phyloP scores from a whole-genome alignment of 2,113 vertebrate genomes.

The Danionella cerebrum region DNA sequence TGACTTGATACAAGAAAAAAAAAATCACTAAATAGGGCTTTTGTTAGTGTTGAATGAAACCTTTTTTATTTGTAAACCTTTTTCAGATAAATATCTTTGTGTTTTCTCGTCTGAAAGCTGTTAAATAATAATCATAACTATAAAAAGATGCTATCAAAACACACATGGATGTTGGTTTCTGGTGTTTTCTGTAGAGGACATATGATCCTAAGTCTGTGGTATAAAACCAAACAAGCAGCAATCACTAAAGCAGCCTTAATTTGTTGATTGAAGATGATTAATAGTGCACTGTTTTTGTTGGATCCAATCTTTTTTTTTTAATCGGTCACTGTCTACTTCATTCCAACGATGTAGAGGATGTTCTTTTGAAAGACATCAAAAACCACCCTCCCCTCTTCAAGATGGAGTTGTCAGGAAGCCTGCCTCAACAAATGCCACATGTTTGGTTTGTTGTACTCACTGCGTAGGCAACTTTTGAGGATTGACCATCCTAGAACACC shows the following conservation, averaged over 20 bases:
- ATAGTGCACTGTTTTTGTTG: neutral
- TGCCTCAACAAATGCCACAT: slow-evolving; percentile 34
- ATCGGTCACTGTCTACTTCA: slow-evolving; percentile 2
- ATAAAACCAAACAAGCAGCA: neutral
- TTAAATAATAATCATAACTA: no score
- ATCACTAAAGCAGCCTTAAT: neutral
- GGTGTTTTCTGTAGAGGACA: slow-evolving; percentile 2
- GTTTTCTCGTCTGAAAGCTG: no score
- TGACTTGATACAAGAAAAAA: no score
- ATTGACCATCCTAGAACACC: slow-evolving; percentile 19
- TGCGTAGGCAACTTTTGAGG: slow-evolving; percentile 40
- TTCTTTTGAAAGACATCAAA: slow-evolving; percentile 3
- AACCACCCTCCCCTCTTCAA: slow-evolving; percentile 3
- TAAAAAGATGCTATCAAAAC: neutral
- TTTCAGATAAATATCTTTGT: no score
- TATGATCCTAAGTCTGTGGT: slow-evolving; percentile 12
- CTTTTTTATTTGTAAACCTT: no score
- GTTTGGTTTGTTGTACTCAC: slow-evolving; percentile 44
- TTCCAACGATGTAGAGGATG: slow-evolving; percentile 6
- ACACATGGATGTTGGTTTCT: neutral
- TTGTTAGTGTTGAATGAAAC: no score
- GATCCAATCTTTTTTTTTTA: neutral
- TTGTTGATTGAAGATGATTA: slow-evolving; percentile 20
- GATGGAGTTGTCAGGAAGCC: neutral
- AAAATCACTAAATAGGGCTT: no score